Evolutionary conservation across 2,888 invertebrate species (phyloP), one percentile per base, ranked within the genome.

Genomic region (Athalia circularis): DNA sequence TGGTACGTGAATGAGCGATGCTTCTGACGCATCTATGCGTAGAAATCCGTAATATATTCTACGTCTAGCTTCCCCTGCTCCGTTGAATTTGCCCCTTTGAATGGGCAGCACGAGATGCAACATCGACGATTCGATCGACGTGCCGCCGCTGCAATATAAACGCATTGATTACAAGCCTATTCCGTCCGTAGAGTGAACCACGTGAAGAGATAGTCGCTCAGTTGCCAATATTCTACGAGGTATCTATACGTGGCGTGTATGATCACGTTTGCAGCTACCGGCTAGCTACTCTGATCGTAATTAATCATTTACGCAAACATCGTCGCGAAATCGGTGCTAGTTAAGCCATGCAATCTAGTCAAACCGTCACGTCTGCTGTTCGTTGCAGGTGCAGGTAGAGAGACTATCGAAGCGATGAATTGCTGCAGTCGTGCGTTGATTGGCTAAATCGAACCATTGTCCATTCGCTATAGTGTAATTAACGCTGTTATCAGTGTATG

Each of bases 301-400:
- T 75, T 61, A 75, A 75, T 75, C 75, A 64, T 75, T 61, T 50
- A 64, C 48, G 59, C 75, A 75, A 75, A 75, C 75, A 75, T 62
- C 75, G 13, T 15, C 15, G 29, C 29, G 29, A 29, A 29, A 29
- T 29, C 29, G 29, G 11, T 29, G 61, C 62, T 61, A 62, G 75
- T 72, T 59, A 72, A 59, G 68, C 72, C 62, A 50, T 11, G 72
- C 57, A 72, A 72, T 72, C 72, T 72, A 72, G 72, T 72, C 72
- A 47, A 72, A 72, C 45, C 72, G 47, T 72, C 72, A 59, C 75
- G 13, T 75, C 43, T 62, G 8, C 29, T 29, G 29, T n/a, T 6
- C 68, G 47, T 29, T 29, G 29, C 29, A 29, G 29, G 29, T 29
- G 29, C 29, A 29, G 29, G 29, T 29, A 64, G n/a, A 43, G 15